Evolutionary conservation across 92 coral and sea anemone species (phyloP), one percentile per base, ranked within the genome.

Genomic region (Epizoanthus ramosus): DNA sequence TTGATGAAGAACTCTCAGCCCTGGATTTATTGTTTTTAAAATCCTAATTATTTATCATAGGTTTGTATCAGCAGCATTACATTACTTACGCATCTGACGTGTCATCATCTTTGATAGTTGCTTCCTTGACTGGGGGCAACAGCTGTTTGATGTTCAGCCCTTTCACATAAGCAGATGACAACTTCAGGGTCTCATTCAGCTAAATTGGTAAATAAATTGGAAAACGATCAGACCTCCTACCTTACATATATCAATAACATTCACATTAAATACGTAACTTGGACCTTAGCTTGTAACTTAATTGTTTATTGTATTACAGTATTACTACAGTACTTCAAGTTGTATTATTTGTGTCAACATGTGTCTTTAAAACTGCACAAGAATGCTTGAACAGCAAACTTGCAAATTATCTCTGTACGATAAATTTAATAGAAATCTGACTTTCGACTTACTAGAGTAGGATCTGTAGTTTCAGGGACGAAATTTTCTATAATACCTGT

Each of bases 71-170:
- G 39, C 39, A 35, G 39, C 39, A 35, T 35, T 35, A 35, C 39
- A n/a, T n/a, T 53, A 95, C 98, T 96, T 90, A 96, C 99, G 98
- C 88, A 79, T 96, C 99, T 8, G 99, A 96, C 7, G 91, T 74
- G 81, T 96, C 99, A 59, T 96, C 99, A 85, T 96, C 99, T 88
- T 93, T 96, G 39, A 92, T 74, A 33, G 89, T 84, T 10, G 92
- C 71, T 79, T 96, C 99, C 63, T 94, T 96, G 22, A 96, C 98
- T 31, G 99, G 99, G 18, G 99, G 99, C 23, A 96, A 85, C 31
- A 96, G 96, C 73, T 96, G 99, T 63, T 81, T 85, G 12, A 96
- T 93, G 75, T 83, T 92, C 2, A 96, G 86, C 19, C 94, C 92
- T 75, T 88, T 91, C 25, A 96, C 89, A 57, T 86, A 96, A 31